Evolutionary conservation across 2,113 vertebrate species (phyloP).

Genomic region (Megaleporinus macrocephalus): DNA sequence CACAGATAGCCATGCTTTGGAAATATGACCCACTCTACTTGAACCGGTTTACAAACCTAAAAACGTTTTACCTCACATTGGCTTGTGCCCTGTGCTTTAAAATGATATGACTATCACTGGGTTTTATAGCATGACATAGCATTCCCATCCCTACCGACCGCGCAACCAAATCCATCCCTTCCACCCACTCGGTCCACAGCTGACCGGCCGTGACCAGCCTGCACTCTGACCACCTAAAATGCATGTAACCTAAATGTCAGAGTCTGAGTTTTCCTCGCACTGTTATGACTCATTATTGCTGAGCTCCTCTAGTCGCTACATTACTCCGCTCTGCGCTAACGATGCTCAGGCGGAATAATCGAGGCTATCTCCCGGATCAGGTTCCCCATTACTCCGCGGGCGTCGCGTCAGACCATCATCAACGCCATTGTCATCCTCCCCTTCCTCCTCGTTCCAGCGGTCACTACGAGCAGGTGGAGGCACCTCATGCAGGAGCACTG

Average conservation of each 20-base stretch:
- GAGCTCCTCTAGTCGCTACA: background rate
- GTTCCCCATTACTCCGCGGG: constrained; percentile 41
- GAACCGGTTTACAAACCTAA: too few species aligned
- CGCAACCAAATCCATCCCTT: too few species aligned
- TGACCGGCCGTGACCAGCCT: background rate
- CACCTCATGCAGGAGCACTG: constrained; percentile 15
- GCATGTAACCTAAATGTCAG: constrained; percentile 31
- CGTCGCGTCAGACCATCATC: constrained; percentile 26
- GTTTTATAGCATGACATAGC: too few species aligned
- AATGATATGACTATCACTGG: too few species aligned
- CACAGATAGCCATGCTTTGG: too few species aligned
- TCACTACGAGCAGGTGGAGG: constrained; percentile 38
- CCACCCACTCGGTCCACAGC: background rate
- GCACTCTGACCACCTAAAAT: constrained; percentile 20
- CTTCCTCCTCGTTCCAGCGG: background rate
- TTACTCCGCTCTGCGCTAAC: too few species aligned
- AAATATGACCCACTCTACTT: too few species aligned
- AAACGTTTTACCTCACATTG: too few species aligned
- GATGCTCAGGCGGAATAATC: constrained; percentile 23
- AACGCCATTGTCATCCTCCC: background rate
- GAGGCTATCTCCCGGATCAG: constrained; percentile 54
- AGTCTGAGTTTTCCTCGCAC: constrained; percentile 3
- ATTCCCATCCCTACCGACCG: too few species aligned
- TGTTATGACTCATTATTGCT: constrained; percentile 30
- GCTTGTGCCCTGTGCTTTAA: too few species aligned